Percentiles rank a stretch among this genome's conserved stretches.
phyloP scores from a whole-genome alignment of 2,888 invertebrate species.

The Theodoxus fluviatilis region DNA sequence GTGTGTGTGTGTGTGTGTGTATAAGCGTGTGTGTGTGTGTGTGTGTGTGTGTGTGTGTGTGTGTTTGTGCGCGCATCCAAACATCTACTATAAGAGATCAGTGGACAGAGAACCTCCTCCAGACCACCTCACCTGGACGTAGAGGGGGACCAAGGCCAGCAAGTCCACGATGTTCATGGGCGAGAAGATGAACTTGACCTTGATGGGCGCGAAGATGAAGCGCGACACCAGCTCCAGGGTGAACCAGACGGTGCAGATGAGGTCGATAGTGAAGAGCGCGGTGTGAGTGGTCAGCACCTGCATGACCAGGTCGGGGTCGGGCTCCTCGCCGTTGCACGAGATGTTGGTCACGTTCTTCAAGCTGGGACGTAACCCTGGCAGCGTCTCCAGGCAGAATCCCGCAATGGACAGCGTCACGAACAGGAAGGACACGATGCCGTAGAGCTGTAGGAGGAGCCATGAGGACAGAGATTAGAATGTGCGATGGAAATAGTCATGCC shows the following conservation, averaged over 20 bases:
- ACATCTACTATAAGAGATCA: no score
- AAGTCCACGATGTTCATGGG: constrained; percentile 63
- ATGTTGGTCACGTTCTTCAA: constrained; percentile 27
- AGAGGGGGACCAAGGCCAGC: constrained; percentile 61
- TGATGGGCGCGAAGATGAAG: constrained; percentile 56
- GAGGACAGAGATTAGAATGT: background rate
- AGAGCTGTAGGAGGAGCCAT: constrained; percentile 46
- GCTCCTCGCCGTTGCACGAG: constrained; percentile 35
- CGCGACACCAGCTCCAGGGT: constrained; percentile 57
- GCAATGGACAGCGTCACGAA: constrained; percentile 61
- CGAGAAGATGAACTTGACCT: constrained; percentile 54
- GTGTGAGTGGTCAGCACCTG: constrained; percentile 45
- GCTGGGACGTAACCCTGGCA: constrained; percentile 46
- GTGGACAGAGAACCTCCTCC: no score
- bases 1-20: no score
- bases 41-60: no score
- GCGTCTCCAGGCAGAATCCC: constrained; percentile 61
- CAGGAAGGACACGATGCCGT: constrained; percentile 60
- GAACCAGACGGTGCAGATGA: constrained; percentile 61
- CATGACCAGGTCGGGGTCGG: constrained; percentile 31
- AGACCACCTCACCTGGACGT: constrained; percentile 61
- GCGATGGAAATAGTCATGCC: background rate
- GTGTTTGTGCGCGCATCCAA: no score
- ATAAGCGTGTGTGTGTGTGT: no score
- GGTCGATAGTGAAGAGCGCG: constrained; percentile 52